Evolutionary conservation across 1,140 invertebrate species (phyloP).

Genomic region (Drosophila pallidifrons): DNA sequence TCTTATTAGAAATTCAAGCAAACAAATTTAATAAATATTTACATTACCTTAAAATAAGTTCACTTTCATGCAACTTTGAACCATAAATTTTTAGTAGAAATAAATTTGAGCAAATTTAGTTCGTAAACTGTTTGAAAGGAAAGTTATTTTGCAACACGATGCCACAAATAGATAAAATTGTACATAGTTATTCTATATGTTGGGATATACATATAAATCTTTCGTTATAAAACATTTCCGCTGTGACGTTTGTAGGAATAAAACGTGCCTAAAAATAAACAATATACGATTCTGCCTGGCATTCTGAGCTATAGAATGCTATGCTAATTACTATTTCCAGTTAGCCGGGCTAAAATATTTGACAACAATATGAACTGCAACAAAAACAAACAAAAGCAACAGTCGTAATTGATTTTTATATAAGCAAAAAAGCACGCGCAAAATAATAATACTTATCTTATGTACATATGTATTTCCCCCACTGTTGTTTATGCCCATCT

Average conservation of each 20-base stretch:
- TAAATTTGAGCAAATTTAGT: no score
- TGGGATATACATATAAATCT: conserved; percentile 2
- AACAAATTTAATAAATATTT: conserved; percentile 1
- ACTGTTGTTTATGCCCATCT: neutral
- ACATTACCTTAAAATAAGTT: neutral
- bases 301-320: conserved; percentile 16
- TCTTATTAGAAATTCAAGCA: neutral
- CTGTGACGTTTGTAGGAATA: conserved; percentile 25
- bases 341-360: conserved; percentile 45
- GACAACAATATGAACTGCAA: conserved; percentile 45
- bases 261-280: conserved; percentile 41
- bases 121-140: neutral
- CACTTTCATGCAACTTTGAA: neutral
- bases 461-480: neutral
- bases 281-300: conserved; percentile 12
- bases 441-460: conserved; percentile 7
- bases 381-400: conserved; percentile 23
- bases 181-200: neutral
- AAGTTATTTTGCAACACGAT: neutral
- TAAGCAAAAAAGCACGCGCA: conserved; percentile 34
- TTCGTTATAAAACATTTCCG: conserved; percentile 20
- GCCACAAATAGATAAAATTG: conserved; percentile 7
- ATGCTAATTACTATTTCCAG: conserved; percentile 37
- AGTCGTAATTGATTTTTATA: conserved; percentile 33
- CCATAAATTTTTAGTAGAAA: neutral